A percentile compares a stretch with the other conserved stretches of the same genome.
These are phyloP conservation scores for Scarus forsteni DNA, from an alignment of 2,797 vertebrate species.

Conservation along the genomic window DNA sequence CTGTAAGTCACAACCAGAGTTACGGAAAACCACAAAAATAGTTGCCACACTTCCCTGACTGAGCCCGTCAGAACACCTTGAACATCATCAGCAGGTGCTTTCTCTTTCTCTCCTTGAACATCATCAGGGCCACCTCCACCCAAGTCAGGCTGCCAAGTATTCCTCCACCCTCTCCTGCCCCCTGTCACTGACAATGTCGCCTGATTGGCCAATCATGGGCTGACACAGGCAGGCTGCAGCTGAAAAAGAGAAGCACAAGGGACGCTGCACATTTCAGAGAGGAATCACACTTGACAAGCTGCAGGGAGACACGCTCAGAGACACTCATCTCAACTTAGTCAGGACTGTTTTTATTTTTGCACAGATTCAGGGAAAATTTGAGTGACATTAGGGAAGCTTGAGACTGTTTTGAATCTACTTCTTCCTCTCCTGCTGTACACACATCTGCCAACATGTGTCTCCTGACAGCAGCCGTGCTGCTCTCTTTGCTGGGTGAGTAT, in stretches of 20 bases:
- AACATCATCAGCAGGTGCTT: slow-evolving; percentile 1
- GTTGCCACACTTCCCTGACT: too few relatives aligned
- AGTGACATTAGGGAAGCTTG: background rate
- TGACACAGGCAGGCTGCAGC: slow-evolving; percentile 23
- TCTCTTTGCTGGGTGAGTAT: slow-evolving; percentile 80
- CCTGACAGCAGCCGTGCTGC: slow-evolving; percentile 59
- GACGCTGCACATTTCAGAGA: slow-evolving; percentile 44
- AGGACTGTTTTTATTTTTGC: background rate
- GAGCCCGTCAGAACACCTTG: too few relatives aligned
- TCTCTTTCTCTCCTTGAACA: fast-evolving
- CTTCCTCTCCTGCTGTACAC: background rate
- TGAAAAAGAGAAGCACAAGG: slow-evolving; percentile 32
- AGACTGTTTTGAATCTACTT: too few relatives aligned
- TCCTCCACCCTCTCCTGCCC: slow-evolving; percentile 31
- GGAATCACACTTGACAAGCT: slow-evolving; percentile 33
- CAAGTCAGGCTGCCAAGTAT: slow-evolving; percentile 13
- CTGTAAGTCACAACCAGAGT: too few relatives aligned
- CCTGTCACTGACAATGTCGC: background rate
- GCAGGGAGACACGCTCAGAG: slow-evolving; percentile 19
- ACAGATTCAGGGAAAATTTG: background rate
- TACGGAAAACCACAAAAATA: too few relatives aligned
- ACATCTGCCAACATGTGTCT: slow-evolving; percentile 74
- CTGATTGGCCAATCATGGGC: slow-evolving; percentile 66
- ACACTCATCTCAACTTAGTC: slow-evolving; percentile 14
- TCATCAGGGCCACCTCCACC: background rate